Evolutionary conservation across 2,797 vertebrate species (phyloP), one percentile per base, ranked within the genome.

Genomic region (Echiichthys vipera): DNA sequence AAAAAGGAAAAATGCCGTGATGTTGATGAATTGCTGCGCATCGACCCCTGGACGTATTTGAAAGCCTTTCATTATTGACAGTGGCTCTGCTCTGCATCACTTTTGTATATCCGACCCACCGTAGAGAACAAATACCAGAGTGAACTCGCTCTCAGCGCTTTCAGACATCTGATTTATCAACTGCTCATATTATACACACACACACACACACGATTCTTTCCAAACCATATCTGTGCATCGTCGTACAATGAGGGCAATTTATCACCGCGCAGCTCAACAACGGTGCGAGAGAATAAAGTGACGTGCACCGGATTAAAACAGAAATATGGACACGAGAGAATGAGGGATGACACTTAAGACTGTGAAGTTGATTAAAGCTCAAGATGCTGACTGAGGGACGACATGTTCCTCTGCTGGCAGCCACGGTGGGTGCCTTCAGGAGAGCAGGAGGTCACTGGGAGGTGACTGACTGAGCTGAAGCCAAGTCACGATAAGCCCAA

Each of bases 61-160:
- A 85, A 78, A 76, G 76, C 39, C 57, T 56, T 74, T 77, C 46
- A 20, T 67, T 78, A 70, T 58, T 65, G 72, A 71, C 58, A 25
- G 59, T 8, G 64, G 58, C 72, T 90, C 86, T 84, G 88, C 77
- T 78, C 70, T 78, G 55, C 5, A 27, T 91, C 75, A 80, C 54
- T 74, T n/a, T 22, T 70, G 74, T 86, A 45, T 65, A 71, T 78
- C 54, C 57, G 53, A 1, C 71, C 57, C 56, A 1, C 71, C 54
- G 75, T 37, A 7, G 20, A 71, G 58, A 65, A n/a, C n/a, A n/a
- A n/a, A 17, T 18, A 59, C 27, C 69, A 43, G 43, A 59, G 54
- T 37, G 25, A 22, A 63, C 46, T 37, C 0, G 3, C 54, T 66
- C 30, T 77, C 36, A 5, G 57, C 57, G n/a, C n/a, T n/a, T n/a